Conservation (phyloP, 2,888 invertebrate genomes). For the Sialis lutaria region DNA sequence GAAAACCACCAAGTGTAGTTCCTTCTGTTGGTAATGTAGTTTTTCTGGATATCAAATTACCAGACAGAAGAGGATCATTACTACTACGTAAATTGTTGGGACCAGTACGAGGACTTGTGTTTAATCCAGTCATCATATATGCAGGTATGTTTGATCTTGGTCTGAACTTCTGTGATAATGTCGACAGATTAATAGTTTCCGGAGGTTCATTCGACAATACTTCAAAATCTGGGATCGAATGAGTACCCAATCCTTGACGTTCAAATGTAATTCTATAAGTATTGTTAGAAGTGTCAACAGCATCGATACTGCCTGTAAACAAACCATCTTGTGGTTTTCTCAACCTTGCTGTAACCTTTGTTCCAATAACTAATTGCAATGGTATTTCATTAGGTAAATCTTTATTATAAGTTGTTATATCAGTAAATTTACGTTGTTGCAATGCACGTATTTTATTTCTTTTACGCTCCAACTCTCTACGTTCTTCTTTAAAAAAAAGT, state of each 20-base stretch:
- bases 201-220: slow-evolving; percentile 84
- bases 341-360: slow-evolving; percentile 80
- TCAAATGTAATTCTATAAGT: slow-evolving; percentile 93
- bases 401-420: slow-evolving; percentile 51
- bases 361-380: slow-evolving; percentile 84
- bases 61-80: slow-evolving; percentile 54
- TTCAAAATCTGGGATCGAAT: slow-evolving; percentile 93
- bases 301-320: slow-evolving; percentile 86
- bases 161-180: slow-evolving; percentile 65
- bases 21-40: slow-evolving; percentile 23
- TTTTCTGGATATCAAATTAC: slow-evolving; percentile 25
- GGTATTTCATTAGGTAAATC: slow-evolving; percentile 92
- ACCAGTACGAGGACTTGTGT: slow-evolving; percentile 23
- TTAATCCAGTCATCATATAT: slow-evolving; percentile 30
- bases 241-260: slow-evolving; percentile 77
- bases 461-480: slow-evolving; percentile 76
- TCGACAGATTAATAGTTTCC: slow-evolving; percentile 75
- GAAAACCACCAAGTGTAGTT: slow-evolving; percentile 61
- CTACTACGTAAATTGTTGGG: slow-evolving; percentile 24
- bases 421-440: slow-evolving; percentile 78
- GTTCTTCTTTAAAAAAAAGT: slow-evolving; percentile 91
- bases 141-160: slow-evolving; percentile 46
- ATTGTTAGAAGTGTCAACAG: slow-evolving; percentile 85
- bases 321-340: slow-evolving; percentile 89
- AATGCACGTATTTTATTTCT: slow-evolving; percentile 80